phyloP scores from a whole-genome alignment of 2,113 vertebrate species.

The Hydropotes inermis region DNA sequence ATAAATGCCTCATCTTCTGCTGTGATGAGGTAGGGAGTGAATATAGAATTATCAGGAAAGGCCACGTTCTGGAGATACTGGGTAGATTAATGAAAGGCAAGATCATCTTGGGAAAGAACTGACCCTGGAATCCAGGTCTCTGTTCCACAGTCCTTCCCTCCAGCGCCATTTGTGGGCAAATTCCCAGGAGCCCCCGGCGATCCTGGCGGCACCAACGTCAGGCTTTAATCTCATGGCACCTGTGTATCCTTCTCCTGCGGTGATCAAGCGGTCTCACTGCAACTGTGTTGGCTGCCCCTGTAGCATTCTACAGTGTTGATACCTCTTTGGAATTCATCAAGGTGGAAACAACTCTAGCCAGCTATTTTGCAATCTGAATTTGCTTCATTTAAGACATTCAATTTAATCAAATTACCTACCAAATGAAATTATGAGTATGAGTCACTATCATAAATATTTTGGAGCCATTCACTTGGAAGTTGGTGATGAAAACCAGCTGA shows the following conservation, averaged over 20 bases:
- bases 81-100: neutral
- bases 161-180: neutral
- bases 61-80: neutral
- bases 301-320: neutral
- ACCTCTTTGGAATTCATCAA: neutral
- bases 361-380: neutral
- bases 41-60: neutral
- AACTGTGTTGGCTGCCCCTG: neutral
- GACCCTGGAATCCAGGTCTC: neutral
- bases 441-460: conserved; percentile 20
- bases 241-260: neutral
- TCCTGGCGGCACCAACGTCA: neutral
- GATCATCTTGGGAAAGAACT: neutral
- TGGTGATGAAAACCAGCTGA: conserved; percentile 9
- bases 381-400: conserved; percentile 8
- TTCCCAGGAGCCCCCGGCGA: neutral
- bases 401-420: neutral
- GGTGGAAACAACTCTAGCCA: neutral
- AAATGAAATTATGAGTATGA: neutral
- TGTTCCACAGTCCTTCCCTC: neutral
- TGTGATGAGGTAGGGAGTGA: neutral
- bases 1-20: conserved; percentile 39
- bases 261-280: neutral
- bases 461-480: neutral
- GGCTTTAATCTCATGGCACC: neutral